Conservation (phyloP, 2,888 invertebrate species). For the Quadriops clusia region DNA sequence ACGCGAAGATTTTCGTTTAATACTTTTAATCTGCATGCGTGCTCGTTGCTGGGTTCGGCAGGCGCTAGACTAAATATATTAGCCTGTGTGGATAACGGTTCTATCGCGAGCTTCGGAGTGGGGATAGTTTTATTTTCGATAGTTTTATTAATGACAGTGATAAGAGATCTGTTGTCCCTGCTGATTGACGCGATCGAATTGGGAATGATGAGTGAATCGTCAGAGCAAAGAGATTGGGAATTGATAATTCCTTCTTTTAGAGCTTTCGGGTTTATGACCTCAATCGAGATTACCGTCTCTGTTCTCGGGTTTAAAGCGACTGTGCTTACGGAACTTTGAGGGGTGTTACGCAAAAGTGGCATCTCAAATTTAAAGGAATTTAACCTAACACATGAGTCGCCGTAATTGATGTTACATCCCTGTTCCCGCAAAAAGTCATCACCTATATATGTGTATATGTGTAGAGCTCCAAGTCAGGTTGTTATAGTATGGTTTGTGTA, state of each 20-base stretch:
- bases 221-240: background rate
- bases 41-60: too few species aligned
- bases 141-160: slow-evolving; percentile 4
- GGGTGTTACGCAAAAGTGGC: slow-evolving; percentile 3
- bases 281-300: too few species aligned
- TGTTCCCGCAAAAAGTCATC: slow-evolving; percentile 15
- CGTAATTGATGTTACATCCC: slow-evolving; percentile 12
- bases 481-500: too few species aligned
- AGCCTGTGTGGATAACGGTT: too few species aligned
- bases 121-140: background rate
- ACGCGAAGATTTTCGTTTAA: slow-evolving; percentile 11
- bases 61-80: too few species aligned
- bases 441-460: too few species aligned
- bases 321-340: slow-evolving; percentile 2
- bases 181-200: slow-evolving; percentile 1
- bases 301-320: too few species aligned
- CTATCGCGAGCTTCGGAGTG: background rate
- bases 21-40: slow-evolving; percentile 9
- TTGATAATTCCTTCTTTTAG: slow-evolving; percentile 2
- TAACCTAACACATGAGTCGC: slow-evolving; percentile 1
- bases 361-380: background rate
- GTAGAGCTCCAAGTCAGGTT: too few species aligned
- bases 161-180: background rate
- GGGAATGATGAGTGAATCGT: slow-evolving; percentile 2
- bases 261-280: too few species aligned